Evolutionary conservation across 2,797 vertebrate genomes (phyloP).

Genomic region (Leptoclinus maculatus): DNA sequence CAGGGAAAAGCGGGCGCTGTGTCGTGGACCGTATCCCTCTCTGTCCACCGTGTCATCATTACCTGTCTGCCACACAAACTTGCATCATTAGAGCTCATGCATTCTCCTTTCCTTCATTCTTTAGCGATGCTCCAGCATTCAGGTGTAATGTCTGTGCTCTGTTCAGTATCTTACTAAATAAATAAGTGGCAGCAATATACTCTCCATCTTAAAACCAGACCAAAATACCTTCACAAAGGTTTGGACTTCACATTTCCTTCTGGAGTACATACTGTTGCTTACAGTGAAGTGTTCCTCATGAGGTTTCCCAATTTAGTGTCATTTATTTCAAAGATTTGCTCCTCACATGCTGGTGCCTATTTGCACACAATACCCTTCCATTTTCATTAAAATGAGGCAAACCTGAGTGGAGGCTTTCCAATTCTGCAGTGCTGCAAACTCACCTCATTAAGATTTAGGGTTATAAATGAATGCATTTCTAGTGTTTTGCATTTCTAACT

Average conservation of each 20-base stretch:
- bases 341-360: background rate
- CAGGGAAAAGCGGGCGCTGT: conserved; percentile 38
- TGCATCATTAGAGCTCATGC: conserved; percentile 43
- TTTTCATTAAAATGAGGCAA: conserved; percentile 34
- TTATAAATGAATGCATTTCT: conserved; percentile 12
- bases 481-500: too few relatives aligned
- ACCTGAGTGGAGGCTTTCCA: conserved; percentile 8
- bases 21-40: conserved; percentile 40
- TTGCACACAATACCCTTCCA: conserved; percentile 1
- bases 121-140: conserved; percentile 15
- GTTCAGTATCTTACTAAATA: conserved; percentile 8
- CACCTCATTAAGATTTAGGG: background rate
- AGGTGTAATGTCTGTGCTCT: conserved; percentile 19
- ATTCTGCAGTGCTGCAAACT: conserved; percentile 6
- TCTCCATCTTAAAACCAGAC: conserved; percentile 11
- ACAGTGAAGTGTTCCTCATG: conserved; percentile 1
- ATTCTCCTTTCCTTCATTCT: conserved; percentile 28
- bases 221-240: conserved; percentile 8
- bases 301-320: conserved; percentile 9
- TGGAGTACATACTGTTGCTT: background rate
- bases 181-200: conserved; percentile 6
- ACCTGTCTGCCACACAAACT: conserved; percentile 52
- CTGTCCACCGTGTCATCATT: conserved; percentile 53
- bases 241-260: conserved; percentile 18
- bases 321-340: conserved; percentile 29